These are phyloP conservation scores for Eptesicus fuscus DNA, from an alignment of 2,113 vertebrate genomes.

Conservation along the genomic window DNA sequence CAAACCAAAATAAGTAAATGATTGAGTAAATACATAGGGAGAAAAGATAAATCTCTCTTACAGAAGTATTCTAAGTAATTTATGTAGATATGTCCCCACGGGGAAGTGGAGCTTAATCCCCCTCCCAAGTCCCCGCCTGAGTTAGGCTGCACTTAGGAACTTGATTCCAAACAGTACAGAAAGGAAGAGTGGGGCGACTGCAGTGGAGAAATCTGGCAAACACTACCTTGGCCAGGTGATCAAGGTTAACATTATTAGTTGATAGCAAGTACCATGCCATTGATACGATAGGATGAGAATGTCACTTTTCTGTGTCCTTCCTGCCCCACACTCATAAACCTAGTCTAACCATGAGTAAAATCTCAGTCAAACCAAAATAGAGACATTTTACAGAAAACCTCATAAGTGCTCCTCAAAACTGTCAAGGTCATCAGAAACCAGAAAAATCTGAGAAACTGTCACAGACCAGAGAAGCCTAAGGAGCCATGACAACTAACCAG, in stretches of 20 bases:
- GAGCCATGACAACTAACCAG: not conserved
- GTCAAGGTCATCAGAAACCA: not conserved
- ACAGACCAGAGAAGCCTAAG: not conserved
- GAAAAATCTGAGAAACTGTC: not conserved
- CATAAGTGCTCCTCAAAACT: not conserved
- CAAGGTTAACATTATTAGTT: not conserved
- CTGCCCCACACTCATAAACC: not conserved
- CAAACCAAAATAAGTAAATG: not conserved
- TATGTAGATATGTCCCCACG: no score
- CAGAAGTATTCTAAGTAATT: not conserved
- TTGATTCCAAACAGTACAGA: not conserved
- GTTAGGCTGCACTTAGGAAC: not conserved
- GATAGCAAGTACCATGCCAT: not conserved
- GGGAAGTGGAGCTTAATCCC: not conserved
- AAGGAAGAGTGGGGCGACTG: not conserved
- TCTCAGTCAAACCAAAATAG: not conserved
- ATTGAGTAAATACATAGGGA: not conserved
- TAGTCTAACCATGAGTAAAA: not conserved
- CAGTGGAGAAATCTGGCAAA: not conserved
- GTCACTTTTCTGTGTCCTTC: not conserved
- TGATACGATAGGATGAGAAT: not conserved
- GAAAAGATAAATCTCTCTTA: not conserved
- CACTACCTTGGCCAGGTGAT: not conserved
- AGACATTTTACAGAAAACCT: not conserved
- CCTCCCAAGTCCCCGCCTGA: rapidly evolving